Base-by-base conservation (phyloP, 2,113 vertebrate genomes). In the Salvelinus fontinalis region DNA sequence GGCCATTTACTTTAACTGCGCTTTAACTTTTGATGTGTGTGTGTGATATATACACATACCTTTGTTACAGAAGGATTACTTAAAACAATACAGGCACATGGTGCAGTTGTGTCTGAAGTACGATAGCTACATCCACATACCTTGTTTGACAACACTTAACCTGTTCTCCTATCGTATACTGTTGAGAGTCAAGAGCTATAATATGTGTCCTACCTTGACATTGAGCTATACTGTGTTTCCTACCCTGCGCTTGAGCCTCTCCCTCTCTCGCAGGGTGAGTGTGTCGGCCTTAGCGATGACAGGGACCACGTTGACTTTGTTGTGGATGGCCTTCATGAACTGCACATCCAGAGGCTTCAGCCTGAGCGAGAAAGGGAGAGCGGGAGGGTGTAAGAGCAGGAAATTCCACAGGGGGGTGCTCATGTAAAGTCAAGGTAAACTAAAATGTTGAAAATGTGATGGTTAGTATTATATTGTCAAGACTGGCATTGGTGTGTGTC, bases 201-300 rank as follows among this genome's bases (percentile, higher is more conserved):
- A 44, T 44, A 44, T 44, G 9, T 44, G 1, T 11, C 39, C 9
- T 89, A 99, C 97, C 92, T 97, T 94, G 84, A 34, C 6, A 34
- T 31, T 39, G 39, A 44, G 39, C 39, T 11, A 44, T 12, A 44
- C 2, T 44, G 9, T 1, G 9, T 44, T 3, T 44, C 39, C 9
- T 89, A 99, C 98, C 92, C 97, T 94, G 84, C 96, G 96, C 91
- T 99, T 99, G 20, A 98, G 93, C 78, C 97, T 94, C 87, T 99
- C 98, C 57, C 98, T 84, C 77, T 99, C 97, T 84, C 95, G 96
- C 88, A 99, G 91, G 59, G 94, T 95, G 69, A 95, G 93, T 0
- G 94, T 95, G 87, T 95, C 94, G 0, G 94, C 94, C 84, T 95
- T 95, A 57, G 94, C 94, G 24, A 95, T 95, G 84, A 95, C 94